Percentiles rank a stretch among this genome's conserved stretches.
phyloP scores from a whole-genome alignment of 2,888 invertebrate species.

The Sinelater perroti region DNA sequence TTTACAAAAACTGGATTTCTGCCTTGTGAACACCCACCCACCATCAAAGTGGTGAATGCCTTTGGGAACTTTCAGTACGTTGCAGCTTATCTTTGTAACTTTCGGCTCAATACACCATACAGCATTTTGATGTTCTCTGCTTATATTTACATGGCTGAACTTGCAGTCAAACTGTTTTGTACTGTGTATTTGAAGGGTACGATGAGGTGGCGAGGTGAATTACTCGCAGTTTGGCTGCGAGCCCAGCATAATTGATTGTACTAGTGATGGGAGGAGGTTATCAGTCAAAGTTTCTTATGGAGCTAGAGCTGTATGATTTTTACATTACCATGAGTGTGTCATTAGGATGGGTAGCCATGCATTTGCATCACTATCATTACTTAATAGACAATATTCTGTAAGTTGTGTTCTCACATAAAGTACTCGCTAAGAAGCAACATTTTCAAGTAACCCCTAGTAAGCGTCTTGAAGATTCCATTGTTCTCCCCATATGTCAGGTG shows the following conservation, averaged over 20 bases:
- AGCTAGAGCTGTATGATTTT: too few relatives aligned
- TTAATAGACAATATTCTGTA: constrained; percentile 6
- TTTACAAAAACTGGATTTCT: constrained; percentile 26
- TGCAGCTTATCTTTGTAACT: constrained; percentile 3
- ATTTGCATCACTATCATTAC: too few relatives aligned
- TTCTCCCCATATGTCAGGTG: constrained; percentile 1
- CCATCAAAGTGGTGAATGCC: constrained; percentile 21
- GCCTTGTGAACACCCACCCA: constrained; percentile 16
- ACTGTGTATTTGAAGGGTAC: too few relatives aligned
- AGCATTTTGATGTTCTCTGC: constrained; percentile 5
- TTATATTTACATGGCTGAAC: not conserved
- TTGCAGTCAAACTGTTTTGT: not conserved
- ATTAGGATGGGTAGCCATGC: too few relatives aligned
- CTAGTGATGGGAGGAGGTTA: not conserved
- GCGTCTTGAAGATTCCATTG: not conserved
- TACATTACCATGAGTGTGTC: too few relatives aligned
- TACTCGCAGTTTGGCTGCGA: too few relatives aligned
- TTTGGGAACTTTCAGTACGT: constrained; percentile 6
- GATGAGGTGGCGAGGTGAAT: too few relatives aligned
- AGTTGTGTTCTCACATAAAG: not conserved
- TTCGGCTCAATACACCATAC: not conserved
- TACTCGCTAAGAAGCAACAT: too few relatives aligned
- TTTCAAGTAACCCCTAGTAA: too few relatives aligned
- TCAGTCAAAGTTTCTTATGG: constrained; percentile 1
- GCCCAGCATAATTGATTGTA: constrained; percentile 5